Base-by-base conservation (phyloP, 2,797 vertebrate genomes). In the Molossus molossus region DNA sequence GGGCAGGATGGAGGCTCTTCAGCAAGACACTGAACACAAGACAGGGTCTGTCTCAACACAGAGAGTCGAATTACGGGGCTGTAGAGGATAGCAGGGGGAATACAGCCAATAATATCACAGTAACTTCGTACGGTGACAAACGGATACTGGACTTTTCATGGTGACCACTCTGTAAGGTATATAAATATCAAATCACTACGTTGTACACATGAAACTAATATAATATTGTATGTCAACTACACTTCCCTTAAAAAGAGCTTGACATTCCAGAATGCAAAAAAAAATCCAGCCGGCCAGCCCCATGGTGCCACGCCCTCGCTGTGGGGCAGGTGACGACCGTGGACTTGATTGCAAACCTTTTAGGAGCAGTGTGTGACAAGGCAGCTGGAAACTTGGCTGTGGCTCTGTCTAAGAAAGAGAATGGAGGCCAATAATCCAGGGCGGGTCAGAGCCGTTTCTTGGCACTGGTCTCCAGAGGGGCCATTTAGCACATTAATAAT, bases 401-500 rank as follows among this genome's bases (percentile, higher is more conserved):
- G 12, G 20, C 53, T 69, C 91, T 40, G 64, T 94, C 96, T 84
- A 95, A 96, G 95, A 96, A 97, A 85, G 77, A 95, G 83, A 82
- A 69, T 9, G 48, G 87, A 91, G 57, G 70, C 95, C 89, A 87
- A 5, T 57, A 70, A 89, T 69, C 55, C 70, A 90, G 92, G 87
- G 89, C 6, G 0, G 50, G 29, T 67, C 37, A 86, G 69, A 96
- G 95, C 76, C 76, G 10, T 89, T 87, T 96, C 97, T 97, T 94
- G 95, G 95, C 76, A 0, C 91, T 87, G 62, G 72, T 91, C 95
- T 93, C 95, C 70, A 70, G 88, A 95, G 95, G 81, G 91, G 84
- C 91, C 96, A 96, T 95, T 97, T 96, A 97, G 91, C 60, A 50
- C 95, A 91, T 97, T 90, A 97, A 97, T 98, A 95, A 97, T 96